Evolutionary conservation across 2,888 invertebrate genomes (phyloP).

Genomic region (Tiliacea aurago): DNA sequence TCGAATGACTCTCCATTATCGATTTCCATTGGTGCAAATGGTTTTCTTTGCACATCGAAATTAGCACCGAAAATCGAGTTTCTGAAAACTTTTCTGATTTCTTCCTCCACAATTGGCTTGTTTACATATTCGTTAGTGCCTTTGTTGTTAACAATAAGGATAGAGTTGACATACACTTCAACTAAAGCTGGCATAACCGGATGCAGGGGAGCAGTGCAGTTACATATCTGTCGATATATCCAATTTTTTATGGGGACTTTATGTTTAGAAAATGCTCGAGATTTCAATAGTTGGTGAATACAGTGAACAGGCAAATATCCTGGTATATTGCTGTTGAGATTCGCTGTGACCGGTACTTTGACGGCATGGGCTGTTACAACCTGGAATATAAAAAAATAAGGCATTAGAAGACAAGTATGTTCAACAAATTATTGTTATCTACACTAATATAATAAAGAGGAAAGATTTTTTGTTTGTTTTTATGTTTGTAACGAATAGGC

Average conservation of each 20-base stretch:
- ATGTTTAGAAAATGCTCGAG: slow-evolving; percentile 98
- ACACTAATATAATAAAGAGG: too few species aligned
- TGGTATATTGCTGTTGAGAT: slow-evolving; percentile 96
- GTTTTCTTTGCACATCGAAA: slow-evolving; percentile 91
- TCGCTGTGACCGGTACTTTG: slow-evolving; percentile 97
- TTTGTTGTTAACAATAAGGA: slow-evolving; percentile 93
- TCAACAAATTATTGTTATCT: background rate
- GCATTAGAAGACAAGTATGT: background rate
- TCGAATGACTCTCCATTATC: slow-evolving; percentile 89
- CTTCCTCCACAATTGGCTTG: slow-evolving; percentile 97
- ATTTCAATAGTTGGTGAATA: slow-evolving; percentile 98
- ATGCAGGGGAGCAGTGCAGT: slow-evolving; percentile 97
- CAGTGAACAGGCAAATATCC: slow-evolving; percentile 99
- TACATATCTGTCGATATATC: slow-evolving; percentile 98
- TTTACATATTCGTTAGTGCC: slow-evolving; percentile 95
- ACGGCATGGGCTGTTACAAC: slow-evolving; percentile 98
- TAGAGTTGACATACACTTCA: slow-evolving; percentile 98
- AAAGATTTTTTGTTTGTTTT: too few species aligned
- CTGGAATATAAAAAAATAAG: slow-evolving; percentile 72
- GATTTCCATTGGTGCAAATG: slow-evolving; percentile 89
- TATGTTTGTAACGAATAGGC: too few species aligned
- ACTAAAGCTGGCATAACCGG: slow-evolving; percentile 97
- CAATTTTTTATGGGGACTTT: slow-evolving; percentile 98
- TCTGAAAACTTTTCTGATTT: slow-evolving; percentile 96
- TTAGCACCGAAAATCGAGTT: slow-evolving; percentile 94